A percentile compares a stretch with the other conserved stretches of the same genome.
Evolutionary conservation across 2,797 vertebrate genomes (phyloP).

Genomic region (Limosa lapponica): DNA sequence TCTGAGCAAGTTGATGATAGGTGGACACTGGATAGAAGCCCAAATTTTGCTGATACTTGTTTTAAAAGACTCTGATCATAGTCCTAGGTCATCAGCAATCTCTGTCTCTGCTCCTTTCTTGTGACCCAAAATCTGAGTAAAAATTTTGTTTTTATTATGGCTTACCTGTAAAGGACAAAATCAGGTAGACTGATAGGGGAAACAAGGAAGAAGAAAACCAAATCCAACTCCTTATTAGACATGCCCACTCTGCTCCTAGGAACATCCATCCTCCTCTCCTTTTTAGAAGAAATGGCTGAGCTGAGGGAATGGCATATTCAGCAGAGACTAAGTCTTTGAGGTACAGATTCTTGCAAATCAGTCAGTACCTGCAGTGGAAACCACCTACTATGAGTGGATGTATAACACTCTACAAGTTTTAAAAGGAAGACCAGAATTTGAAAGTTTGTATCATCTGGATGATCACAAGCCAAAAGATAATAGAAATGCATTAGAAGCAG

Average conservation of each 20-base stretch:
- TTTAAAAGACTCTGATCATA: not conserved
- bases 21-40: not conserved
- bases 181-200: not conserved
- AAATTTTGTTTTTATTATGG: not conserved
- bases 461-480: not conserved
- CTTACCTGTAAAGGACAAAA: not conserved
- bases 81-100: not conserved
- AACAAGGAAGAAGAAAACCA: not conserved
- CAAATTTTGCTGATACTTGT: not conserved
- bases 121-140: not conserved
- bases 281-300: not conserved
- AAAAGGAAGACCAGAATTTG: not conserved
- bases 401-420: fast-evolving
- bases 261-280: not conserved
- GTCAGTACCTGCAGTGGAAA: not conserved
- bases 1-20: not conserved
- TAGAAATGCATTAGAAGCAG: not conserved
- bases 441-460: not conserved
- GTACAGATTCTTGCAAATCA: not conserved
- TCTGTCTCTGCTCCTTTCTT: not conserved
- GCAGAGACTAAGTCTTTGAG: not conserved
- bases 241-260: not conserved
- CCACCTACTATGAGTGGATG: not conserved
- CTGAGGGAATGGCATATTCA: not conserved
- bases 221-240: not conserved